Percentiles rank a stretch among this genome's conserved stretches.
Evolutionary conservation across 2,888 invertebrate genomes (phyloP).

Genomic region (Amaurobius ferox): DNA sequence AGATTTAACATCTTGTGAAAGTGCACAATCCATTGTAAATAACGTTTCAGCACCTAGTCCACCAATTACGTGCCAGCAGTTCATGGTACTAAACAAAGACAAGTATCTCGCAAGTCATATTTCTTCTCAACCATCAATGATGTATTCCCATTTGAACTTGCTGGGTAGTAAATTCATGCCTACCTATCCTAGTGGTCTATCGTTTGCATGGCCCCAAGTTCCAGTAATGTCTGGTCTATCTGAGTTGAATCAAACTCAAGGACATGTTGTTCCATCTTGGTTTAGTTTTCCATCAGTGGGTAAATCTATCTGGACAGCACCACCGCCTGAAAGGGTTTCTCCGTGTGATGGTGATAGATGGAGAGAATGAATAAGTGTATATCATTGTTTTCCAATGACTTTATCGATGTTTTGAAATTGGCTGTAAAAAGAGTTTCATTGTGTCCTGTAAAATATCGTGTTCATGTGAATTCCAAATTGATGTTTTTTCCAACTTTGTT

Average conservation of each 20-base stretch:
- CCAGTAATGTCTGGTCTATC: constrained; percentile 38
- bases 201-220: constrained; percentile 53
- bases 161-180: constrained; percentile 45
- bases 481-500: too few species aligned
- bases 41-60: constrained; percentile 30
- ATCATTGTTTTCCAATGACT: not conserved
- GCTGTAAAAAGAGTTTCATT: too few species aligned
- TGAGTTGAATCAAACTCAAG: constrained; percentile 38
- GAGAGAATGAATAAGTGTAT: constrained; percentile 27
- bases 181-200: constrained; percentile 38
- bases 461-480: too few species aligned
- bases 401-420: too few species aligned
- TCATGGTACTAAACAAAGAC: constrained; percentile 52
- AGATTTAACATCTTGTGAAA: constrained; percentile 17
- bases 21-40: not conserved
- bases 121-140: constrained; percentile 29
- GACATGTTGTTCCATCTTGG: constrained; percentile 36
- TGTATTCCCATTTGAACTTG: constrained; percentile 57
- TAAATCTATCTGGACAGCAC: constrained; percentile 51
- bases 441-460: too few species aligned
- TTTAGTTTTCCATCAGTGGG: constrained; percentile 38
- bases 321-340: constrained; percentile 29
- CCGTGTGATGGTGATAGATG: constrained; percentile 36
- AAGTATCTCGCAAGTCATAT: constrained; percentile 43
- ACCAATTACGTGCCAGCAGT: constrained; percentile 40